Base-by-base conservation (phyloP, 2,113 vertebrate genomes). In the Grallaria varia region DNA sequence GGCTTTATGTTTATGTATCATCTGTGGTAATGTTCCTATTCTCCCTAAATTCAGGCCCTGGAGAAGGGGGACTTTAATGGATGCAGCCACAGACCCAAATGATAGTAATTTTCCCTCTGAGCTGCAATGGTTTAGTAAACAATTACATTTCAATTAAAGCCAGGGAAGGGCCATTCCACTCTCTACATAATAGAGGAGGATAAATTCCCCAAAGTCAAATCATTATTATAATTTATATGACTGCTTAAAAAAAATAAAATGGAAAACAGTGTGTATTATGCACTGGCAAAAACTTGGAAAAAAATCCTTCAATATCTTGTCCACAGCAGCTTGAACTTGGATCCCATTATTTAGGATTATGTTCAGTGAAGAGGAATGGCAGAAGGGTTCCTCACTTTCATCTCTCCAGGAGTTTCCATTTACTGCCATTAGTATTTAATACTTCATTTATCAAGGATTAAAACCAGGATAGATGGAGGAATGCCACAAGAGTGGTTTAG, bases 101-200 rank as follows among this genome's bases (percentile, higher is more conserved):
- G 95, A 97, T 20, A 90, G 93, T 84, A 89, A 95, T 93, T 96
- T 96, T 96, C 96, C 74, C 68, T 95, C 74, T 40, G 58, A 66
- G 87, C 91, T 85, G 87, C 84, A 90, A 89, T 50, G 55, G 88
- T 94, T 97, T 95, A 82, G 94, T 95, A 96, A 97, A 96, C 96
- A 97, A 95, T 95, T 91, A 93, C 93, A 90, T 87, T 96, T 95
- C 95, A 86, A 87, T 97, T 97, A 97, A 95, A 97, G 89, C 84
- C 0, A 8, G 89, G 79, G 71, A 95, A 94, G 52, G 39, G 69
- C 60, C 78, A 39, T 64, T 87, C 67, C n/a, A 35, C 68, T 94
- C 91, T 81, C 74, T 37, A 31, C 59, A 63, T 50, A 55, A 55
- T n/a, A 63, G n/a, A 85, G n/a, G 53, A 84, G 52, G 67, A 84